Evolutionary conservation across 2,113 vertebrate genomes (phyloP).

Genomic region (Onychostruthus taczanowskii): DNA sequence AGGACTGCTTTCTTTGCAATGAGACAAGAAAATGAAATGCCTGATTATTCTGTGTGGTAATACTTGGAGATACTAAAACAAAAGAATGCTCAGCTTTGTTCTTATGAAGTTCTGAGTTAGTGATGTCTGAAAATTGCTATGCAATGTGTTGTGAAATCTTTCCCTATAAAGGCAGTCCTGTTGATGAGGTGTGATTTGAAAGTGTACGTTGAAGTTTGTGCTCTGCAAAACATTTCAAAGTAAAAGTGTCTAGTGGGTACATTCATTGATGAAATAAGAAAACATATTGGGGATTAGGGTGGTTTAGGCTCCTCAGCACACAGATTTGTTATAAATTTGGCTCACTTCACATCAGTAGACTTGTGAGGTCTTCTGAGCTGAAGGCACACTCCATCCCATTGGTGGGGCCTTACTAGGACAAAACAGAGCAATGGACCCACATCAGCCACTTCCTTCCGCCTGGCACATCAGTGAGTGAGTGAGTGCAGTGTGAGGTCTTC

Average conservation of each 20-base stretch:
- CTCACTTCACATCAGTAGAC: neutral
- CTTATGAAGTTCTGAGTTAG: neutral
- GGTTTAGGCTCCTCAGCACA: neutral
- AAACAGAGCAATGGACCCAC: neutral
- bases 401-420: neutral
- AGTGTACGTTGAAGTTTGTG: neutral
- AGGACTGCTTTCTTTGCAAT: neutral
- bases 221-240: neutral
- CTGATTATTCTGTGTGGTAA: neutral
- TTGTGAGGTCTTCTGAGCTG: neutral
- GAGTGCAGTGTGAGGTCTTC: neutral
- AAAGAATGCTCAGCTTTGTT: neutral
- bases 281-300: rapidly evolving
- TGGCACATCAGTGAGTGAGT: too few species aligned
- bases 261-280: neutral
- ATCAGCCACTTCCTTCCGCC: too few species aligned
- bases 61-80: neutral
- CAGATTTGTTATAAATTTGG: neutral
- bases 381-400: neutral
- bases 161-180: neutral
- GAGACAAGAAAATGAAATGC: neutral
- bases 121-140: neutral
- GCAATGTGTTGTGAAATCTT: neutral
- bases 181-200: neutral
- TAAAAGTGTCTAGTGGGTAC: neutral